Base-by-base conservation (phyloP, 2,797 vertebrate genomes). In the Amblyraja radiata region DNA sequence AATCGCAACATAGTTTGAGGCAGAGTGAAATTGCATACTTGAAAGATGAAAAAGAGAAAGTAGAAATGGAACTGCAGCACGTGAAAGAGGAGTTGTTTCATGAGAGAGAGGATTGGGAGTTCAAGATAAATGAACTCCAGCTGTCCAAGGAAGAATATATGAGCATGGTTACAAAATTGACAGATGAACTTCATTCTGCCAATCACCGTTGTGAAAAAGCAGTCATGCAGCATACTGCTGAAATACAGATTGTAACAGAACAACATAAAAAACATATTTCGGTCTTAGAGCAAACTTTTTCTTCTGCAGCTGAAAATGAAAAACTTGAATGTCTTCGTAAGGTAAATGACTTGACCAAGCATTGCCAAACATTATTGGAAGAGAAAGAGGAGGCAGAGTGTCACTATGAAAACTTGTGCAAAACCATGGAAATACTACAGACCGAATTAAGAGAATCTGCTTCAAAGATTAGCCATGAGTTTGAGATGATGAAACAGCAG, bases 101-200 rank as follows among this genome's bases (percentile, higher is more conserved):
- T 93, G 99, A 99, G 94, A 96, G 96, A 93, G 99, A 99, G 94
- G 99, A 99, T 93, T 95, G 99, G 93, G 98, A 99, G 93, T 99
- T 99, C 94, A 99, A 98, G 96, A 97, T 99, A 93, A 97, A 99
- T 94, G 99, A 99, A 95, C 94, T 99, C 76, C 97, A 98, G 90
- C 96, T 98, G 96, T 95, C 93, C 94, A 97, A 97, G 95, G 97
- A 98, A 94, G 98, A 99, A 11, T 95, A 96, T 36, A 94, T 95
- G 74, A 94, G 94, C 94, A 46, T 94, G 93, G 96, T 97, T 1
- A 96, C 96, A 94, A 97, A 97, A 94, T 93, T 97, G 94, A 97
- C 96, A 94, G 90, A 94, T 77, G 96, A 97, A 6, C 95, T 96
- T 94, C 95, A 97, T 93, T 93, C 93, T 93, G 93, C 94, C 93